Conservation (phyloP, 1,140 invertebrate species). For the Drosophila lowei region DNA sequence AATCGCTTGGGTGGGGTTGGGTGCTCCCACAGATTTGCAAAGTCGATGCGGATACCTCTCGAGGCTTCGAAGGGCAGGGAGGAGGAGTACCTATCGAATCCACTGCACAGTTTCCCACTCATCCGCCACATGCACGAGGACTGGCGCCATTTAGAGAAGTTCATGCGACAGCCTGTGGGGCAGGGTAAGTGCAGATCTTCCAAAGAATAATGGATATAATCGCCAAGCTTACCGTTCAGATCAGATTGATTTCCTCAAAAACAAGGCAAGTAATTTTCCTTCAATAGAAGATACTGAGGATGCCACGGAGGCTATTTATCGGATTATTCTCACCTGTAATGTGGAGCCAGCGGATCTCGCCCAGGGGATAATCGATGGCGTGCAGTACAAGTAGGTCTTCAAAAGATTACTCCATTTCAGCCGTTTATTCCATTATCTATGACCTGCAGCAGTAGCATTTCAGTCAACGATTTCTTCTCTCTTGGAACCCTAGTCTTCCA, state of each 20-base stretch:
- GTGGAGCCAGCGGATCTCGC: conserved; percentile 93
- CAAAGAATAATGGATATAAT: neutral
- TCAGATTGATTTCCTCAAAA: conserved; percentile 87
- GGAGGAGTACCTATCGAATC: conserved; percentile 59
- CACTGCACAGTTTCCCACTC: conserved; percentile 48
- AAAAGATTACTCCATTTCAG: too few species aligned
- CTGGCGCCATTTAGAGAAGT: conserved; percentile 31
- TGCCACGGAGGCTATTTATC: conserved; percentile 93
- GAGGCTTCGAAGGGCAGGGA: conserved; percentile 16
- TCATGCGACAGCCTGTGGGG: conserved; percentile 28
- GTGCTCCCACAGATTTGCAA: conserved; percentile 16
- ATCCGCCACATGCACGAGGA: conserved; percentile 50
- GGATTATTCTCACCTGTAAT: conserved; percentile 96
- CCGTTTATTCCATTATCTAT: neutral
- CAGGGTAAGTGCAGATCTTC: conserved; percentile 85
- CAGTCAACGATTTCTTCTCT: conserved; percentile 44
- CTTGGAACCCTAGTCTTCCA: conserved; percentile 25
- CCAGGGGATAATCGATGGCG: conserved; percentile 92
- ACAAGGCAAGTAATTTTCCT: conserved; percentile 89
- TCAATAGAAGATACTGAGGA: conserved; percentile 93
- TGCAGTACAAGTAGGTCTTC: conserved; percentile 88
- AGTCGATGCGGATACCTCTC: conserved; percentile 8
- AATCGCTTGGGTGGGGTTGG: neutral
- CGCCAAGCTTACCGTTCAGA: conserved; percentile 34
- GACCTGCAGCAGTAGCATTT: conserved; percentile 17